Conservation (phyloP, 2,113 vertebrate genomes). For the Galeopterus variegatus region DNA sequence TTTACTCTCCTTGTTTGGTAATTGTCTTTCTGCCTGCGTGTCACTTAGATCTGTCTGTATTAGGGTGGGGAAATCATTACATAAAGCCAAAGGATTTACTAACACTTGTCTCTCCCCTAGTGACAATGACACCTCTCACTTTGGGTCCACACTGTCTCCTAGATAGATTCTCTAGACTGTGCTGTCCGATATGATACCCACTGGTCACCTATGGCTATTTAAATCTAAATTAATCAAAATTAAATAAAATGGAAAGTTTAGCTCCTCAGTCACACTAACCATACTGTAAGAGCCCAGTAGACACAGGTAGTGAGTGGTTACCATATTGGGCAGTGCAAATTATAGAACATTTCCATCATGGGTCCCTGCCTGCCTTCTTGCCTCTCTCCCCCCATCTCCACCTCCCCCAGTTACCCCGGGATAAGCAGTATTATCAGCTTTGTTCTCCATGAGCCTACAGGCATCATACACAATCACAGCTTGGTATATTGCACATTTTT, state of each 20-base stretch:
- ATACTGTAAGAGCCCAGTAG: not conserved
- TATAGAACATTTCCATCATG: not conserved
- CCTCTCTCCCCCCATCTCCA: too few relatives aligned
- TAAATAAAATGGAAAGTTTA: not conserved
- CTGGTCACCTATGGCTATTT: not conserved
- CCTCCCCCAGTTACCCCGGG: accelerated
- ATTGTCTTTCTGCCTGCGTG: not conserved
- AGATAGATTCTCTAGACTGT: not conserved
- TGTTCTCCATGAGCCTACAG: not conserved
- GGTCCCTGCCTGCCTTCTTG: too few relatives aligned
- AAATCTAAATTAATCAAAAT: not conserved
- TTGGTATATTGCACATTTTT: not conserved
- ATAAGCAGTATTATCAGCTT: not conserved
- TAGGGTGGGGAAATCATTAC: not conserved
- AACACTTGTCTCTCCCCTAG: not conserved
- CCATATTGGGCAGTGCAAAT: too few relatives aligned
- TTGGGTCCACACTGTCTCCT: not conserved
- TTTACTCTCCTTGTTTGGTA: not conserved
- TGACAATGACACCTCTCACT: accelerated
- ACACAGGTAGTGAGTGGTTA: too few relatives aligned
- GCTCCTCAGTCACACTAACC: not conserved
- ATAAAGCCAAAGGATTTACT: not conserved
- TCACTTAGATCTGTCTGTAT: not conserved
- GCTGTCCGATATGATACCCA: accelerated
- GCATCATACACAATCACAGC: accelerated